Evolutionary conservation across 2,888 invertebrate genomes (phyloP).

Genomic region (Ethmia dodecea): DNA sequence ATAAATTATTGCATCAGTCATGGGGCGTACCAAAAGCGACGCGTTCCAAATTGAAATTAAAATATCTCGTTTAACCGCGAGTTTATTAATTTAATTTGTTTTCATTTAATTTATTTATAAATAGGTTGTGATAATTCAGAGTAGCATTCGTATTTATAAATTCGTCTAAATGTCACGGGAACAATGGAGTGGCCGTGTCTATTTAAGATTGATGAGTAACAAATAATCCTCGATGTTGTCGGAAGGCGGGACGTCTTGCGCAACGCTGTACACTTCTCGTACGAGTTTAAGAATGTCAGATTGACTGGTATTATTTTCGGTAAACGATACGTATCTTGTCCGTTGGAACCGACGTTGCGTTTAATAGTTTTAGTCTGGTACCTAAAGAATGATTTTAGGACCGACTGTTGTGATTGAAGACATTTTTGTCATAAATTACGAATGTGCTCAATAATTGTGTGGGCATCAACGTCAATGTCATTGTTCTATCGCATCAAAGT

Average conservation of each 20-base stretch:
- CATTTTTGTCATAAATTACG: too few species aligned
- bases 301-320: slow-evolving; percentile 69
- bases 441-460: too few species aligned
- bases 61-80: slow-evolving; percentile 36
- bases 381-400: too few species aligned
- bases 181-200: slow-evolving; percentile 67
- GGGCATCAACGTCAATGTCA: too few species aligned
- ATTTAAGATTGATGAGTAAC: slow-evolving; percentile 72
- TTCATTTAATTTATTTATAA: slow-evolving; percentile 31
- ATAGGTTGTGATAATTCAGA: slow-evolving; percentile 38
- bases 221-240: slow-evolving; percentile 57
- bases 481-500: too few species aligned
- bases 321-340: slow-evolving; percentile 69
- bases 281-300: slow-evolving; percentile 63
- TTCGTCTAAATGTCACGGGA: slow-evolving; percentile 71
- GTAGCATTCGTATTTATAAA: slow-evolving; percentile 62
- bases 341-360: slow-evolving; percentile 54
- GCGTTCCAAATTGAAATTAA: slow-evolving; percentile 40
- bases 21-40: slow-evolving; percentile 17
- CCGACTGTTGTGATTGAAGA: too few species aligned
- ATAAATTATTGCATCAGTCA: slow-evolving; percentile 45
- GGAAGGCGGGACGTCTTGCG: slow-evolving; percentile 60
- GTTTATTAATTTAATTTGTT: slow-evolving; percentile 45
- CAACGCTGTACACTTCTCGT: slow-evolving; percentile 40
- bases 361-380: slow-evolving; percentile 60